Percentiles rank a stretch among this genome's conserved stretches.
phyloP scores from a whole-genome alignment of 2,797 vertebrate genomes.

The Lacerta viridis region DNA sequence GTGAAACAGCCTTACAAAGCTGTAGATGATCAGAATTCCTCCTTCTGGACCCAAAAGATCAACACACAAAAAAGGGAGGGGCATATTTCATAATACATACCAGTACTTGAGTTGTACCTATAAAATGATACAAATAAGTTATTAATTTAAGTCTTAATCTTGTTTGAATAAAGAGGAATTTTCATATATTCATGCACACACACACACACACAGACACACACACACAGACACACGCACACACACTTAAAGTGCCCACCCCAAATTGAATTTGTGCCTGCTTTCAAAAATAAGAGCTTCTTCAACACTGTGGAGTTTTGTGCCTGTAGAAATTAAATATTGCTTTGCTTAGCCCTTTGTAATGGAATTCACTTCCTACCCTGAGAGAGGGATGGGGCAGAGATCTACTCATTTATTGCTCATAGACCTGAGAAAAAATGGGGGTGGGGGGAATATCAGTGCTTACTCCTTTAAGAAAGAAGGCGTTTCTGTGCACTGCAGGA shows the following conservation, averaged over 20 bases:
- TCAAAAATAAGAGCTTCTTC: slow-evolving; percentile 45
- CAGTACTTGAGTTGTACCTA: not conserved
- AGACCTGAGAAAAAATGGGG: slow-evolving; percentile 71
- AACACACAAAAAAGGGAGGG: slow-evolving; percentile 21
- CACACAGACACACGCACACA: slow-evolving; percentile 4
- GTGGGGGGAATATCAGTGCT: not conserved
- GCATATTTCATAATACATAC: slow-evolving; percentile 63
- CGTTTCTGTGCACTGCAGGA: slow-evolving; percentile 19
- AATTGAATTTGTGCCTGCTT: slow-evolving; percentile 51
- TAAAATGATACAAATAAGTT: slow-evolving; percentile 71
- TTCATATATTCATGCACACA: not conserved
- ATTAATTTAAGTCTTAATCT: slow-evolving; percentile 59
- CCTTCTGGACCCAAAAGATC: slow-evolving; percentile 35
- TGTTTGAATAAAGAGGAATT: slow-evolving; percentile 67
- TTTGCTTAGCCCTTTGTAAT: slow-evolving; percentile 75
- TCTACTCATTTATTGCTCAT: slow-evolving; percentile 73
- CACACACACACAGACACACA: not conserved
- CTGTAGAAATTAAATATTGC: slow-evolving; percentile 75
- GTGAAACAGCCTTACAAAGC: slow-evolving; percentile 9
- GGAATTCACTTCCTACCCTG: slow-evolving; percentile 52
- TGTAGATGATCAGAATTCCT: slow-evolving; percentile 3
- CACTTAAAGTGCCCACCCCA: slow-evolving; percentile 42
- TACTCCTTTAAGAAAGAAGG: slow-evolving; percentile 36
- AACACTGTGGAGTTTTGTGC: slow-evolving; percentile 67
- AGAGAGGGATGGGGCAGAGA: slow-evolving; percentile 6